Evolutionary conservation across 2,113 vertebrate genomes (phyloP), one percentile per base, ranked within the genome.

Genomic region (Corydoras sp.): DNA sequence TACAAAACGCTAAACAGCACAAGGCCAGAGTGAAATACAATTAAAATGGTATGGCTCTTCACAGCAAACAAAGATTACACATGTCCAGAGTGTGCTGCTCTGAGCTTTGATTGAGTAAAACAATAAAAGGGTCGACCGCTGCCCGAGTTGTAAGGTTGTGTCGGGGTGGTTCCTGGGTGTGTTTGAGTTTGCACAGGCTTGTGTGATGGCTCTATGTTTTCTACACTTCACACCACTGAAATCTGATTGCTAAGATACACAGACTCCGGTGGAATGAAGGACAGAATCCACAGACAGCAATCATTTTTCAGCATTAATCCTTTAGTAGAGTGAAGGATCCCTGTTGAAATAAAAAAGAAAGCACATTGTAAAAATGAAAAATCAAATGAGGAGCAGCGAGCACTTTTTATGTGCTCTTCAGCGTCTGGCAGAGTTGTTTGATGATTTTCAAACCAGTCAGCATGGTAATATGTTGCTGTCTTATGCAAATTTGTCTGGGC

Each of bases 181-280:
- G 13, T 53, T 53, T 14, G 51, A 14, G 51, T 51, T 15, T 74
- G 43, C 55, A 51, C 30, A 9, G 14, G 50, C 51, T 53, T 62
- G 63, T 76, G 83, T 53, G 62, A 82, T 56, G 84, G 86, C 87
- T 88, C 94, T 92, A 93, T 92, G 94, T 82, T 90, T 96, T 91
- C 87, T 97, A 95, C 87, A 87, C 97, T 99, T 99, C 97, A 99
- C 91, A 87, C 95, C 95, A 98, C 95, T 98, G 95, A 98, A 99
- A 98, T 99, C 97, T 99, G 97, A 88, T 92, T 92, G 77, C 84
- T 80, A 86, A 90, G 62, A 58, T 78, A 91, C 86, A 99, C 97
- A 99, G 97, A 99, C 97, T 99, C 97, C 96, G 97, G 96, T 99
- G 97, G 97, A 99, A 99, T 99, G 97, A 98, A 99, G 97, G 97